Percentiles rank a stretch among this genome's conserved stretches.
Evolutionary conservation across 1,140 invertebrate species (phyloP).

Genomic region (Manduca sexta): DNA sequence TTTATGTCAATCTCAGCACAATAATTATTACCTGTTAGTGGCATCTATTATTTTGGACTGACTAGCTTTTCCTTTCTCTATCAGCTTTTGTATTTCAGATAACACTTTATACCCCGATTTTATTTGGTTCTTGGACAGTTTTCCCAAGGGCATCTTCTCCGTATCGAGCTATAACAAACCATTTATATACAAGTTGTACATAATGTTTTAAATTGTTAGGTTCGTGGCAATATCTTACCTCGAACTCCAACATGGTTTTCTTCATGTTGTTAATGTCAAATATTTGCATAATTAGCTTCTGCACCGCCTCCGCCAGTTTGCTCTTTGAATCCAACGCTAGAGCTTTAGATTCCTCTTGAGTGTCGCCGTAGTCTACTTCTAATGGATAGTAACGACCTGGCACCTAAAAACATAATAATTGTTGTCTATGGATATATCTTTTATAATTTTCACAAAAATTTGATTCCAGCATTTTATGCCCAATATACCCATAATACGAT

Average conservation of each 20-base stretch:
- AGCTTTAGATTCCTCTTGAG: constrained; percentile 30
- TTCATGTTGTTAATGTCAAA: constrained; percentile 96
- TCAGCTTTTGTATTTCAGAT: constrained; percentile 81
- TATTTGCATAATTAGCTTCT: constrained; percentile 88
- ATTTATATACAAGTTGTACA: constrained; percentile 5
- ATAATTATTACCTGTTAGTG: constrained; percentile 80
- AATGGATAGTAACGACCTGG: constrained; percentile 90
- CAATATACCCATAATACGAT: too few species aligned
- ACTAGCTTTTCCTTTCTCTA: constrained; percentile 71
- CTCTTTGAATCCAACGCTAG: constrained; percentile 74
- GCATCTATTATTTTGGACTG: constrained; percentile 82
- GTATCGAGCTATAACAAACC: constrained; percentile 82
- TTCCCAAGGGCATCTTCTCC: constrained; percentile 98
- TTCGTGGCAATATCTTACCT: constrained; percentile 70
- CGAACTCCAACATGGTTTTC: constrained; percentile 93
- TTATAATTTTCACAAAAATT: too few species aligned
- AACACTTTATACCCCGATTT: constrained; percentile 89
- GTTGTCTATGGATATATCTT: too few species aligned
- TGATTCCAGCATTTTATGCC: too few species aligned
- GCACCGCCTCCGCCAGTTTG: constrained; percentile 83
- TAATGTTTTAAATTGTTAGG: not conserved
- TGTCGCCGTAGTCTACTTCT: constrained; percentile 90
- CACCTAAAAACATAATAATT: constrained; percentile 33
- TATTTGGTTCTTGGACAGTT: constrained; percentile 94
- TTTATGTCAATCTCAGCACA: too few species aligned